Percentiles rank a stretch among this genome's conserved stretches.
Evolutionary conservation across 2,888 invertebrate genomes (phyloP).

Genomic region (Tetranychus truncatus): DNA sequence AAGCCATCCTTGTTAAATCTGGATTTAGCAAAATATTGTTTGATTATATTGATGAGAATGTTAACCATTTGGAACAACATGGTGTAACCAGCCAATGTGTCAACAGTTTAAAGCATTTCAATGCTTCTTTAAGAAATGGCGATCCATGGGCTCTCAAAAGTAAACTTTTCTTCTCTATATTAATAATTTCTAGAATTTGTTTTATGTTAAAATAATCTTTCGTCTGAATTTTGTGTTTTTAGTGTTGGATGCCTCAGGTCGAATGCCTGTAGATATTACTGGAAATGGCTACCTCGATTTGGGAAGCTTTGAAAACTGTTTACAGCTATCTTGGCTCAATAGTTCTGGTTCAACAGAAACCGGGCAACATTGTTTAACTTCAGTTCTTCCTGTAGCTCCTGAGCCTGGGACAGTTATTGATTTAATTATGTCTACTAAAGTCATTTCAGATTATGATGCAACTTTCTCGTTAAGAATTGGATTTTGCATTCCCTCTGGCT

Average conservation of each 20-base stretch:
- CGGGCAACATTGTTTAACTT: neutral
- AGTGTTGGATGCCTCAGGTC: neutral
- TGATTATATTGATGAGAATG: neutral
- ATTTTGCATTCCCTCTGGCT: neutral
- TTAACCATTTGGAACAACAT: neutral
- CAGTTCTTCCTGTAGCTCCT: neutral
- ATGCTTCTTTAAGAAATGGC: neutral
- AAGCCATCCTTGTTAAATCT: neutral
- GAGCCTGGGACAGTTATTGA: neutral
- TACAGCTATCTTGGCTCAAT: neutral
- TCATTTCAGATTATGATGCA: neutral
- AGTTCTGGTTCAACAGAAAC: neutral
- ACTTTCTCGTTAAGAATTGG: neutral
- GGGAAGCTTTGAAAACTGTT: neutral
- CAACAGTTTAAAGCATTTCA: neutral
- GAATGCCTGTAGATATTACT: neutral
- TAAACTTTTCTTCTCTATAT: neutral
- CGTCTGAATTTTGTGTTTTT: neutral
- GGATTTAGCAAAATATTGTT: neutral
- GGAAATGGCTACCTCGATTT: neutral
- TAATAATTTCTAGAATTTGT: neutral
- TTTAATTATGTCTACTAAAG: neutral
- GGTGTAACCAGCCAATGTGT: neutral
- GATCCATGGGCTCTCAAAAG: neutral
- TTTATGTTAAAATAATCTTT: neutral